Conservation (phyloP, 2,888 invertebrate genomes). For the Entomobrya multifasciata region DNA sequence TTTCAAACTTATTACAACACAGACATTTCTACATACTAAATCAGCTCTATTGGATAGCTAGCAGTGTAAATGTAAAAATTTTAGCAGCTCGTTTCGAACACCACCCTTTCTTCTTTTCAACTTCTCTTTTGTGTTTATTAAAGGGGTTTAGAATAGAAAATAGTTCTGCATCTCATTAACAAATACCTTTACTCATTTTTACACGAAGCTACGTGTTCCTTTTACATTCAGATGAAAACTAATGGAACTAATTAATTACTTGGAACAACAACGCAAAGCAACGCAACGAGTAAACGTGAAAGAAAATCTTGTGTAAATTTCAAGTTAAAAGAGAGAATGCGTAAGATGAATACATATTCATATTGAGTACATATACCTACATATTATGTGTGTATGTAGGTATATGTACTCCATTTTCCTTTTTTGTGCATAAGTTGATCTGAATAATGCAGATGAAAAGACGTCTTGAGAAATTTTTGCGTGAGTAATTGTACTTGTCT, state of each 20-base stretch:
- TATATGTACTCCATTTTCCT: background rate
- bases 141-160: too few species aligned
- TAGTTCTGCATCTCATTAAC: constrained; percentile 53
- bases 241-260: constrained; percentile 63
- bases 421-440: background rate
- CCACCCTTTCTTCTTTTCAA: background rate
- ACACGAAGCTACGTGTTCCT: background rate
- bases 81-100: constrained; percentile 42
- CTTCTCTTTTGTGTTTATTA: too few species aligned
- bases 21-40: too few species aligned
- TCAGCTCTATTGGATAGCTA: too few species aligned
- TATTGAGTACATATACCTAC: too few species aligned
- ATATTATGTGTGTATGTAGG: too few species aligned
- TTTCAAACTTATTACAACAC: too few species aligned
- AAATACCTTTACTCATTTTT: constrained; percentile 40
- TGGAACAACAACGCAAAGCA: constrained; percentile 45
- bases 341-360: too few species aligned
- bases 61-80: constrained; percentile 25
- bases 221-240: constrained; percentile 54
- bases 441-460: background rate
- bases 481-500: constrained; percentile 4
- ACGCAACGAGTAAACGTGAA: too few species aligned
- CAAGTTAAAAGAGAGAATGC: background rate
- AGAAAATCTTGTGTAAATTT: constrained; percentile 33
- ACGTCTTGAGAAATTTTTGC: constrained; percentile 12